Evolutionary conservation across 2,113 vertebrate genomes (phyloP).

Genomic region (Microtus montanus): DNA sequence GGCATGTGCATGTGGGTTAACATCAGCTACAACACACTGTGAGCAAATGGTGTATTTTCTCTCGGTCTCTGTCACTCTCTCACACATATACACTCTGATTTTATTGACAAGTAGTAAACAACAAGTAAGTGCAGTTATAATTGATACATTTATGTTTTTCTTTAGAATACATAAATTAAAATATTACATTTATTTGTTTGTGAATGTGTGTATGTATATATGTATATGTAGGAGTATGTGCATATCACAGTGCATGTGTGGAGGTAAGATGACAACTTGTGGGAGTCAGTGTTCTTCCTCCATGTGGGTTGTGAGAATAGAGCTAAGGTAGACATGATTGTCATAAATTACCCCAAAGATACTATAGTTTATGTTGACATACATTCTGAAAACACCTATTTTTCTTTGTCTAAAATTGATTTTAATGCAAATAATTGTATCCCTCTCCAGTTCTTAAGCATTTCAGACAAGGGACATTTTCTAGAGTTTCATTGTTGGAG

Average conservation of each 20-base stretch:
- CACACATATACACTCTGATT: neutral
- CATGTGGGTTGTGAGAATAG: neutral
- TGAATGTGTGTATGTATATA: neutral
- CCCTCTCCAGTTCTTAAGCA: fast-evolving
- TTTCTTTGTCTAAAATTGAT: neutral
- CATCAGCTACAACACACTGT: neutral
- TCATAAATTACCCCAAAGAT: neutral
- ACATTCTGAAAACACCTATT: neutral
- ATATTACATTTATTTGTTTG: neutral
- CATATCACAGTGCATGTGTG: neutral
- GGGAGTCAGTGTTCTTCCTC: neutral
- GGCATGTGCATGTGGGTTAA: neutral
- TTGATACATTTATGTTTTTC: neutral
- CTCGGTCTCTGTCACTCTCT: neutral
- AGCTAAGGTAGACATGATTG: neutral
- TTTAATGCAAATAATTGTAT: neutral
- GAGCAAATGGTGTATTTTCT: neutral
- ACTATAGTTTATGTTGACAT: neutral
- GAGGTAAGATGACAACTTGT: neutral
- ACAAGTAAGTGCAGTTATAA: neutral
- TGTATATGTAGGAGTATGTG: neutral
- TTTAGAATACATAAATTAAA: neutral
- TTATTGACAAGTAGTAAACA: neutral
- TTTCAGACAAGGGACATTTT: neutral
- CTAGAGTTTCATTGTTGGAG: fast-evolving